These are phyloP conservation scores for Ceratosolen solmsi DNA, from an alignment of 1,140 invertebrate genomes.

Conservation along the genomic window DNA sequence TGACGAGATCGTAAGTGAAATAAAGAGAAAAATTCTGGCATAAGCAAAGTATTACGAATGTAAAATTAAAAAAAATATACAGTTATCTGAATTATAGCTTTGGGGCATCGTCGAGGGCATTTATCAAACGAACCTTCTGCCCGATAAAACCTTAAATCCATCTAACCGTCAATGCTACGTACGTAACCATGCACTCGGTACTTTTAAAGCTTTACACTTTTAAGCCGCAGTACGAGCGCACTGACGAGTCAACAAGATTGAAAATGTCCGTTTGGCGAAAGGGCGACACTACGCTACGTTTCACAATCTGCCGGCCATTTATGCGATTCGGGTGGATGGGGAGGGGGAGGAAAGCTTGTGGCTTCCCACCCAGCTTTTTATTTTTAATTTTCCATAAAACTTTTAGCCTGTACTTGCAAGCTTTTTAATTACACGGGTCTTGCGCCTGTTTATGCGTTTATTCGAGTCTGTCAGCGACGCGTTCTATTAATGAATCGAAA, in stretches of 20 bases:
- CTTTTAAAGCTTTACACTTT: background rate
- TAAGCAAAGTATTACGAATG: too few species aligned
- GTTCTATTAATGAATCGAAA: too few species aligned
- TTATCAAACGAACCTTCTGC: too few species aligned
- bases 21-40: too few species aligned
- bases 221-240: background rate
- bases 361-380: background rate
- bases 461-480: too few species aligned
- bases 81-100: too few species aligned
- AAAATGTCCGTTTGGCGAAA: conserved; percentile 19
- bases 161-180: background rate
- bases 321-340: background rate
- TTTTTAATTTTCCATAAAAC: background rate
- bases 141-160: background rate
- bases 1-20: too few species aligned
- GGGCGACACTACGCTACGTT: background rate
- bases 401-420: background rate
- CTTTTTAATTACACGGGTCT: too few species aligned
- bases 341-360: background rate
- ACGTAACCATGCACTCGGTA: background rate
- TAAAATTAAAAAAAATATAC: too few species aligned
- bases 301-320: background rate
- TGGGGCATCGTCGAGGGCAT: too few species aligned
- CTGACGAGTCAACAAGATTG: conserved; percentile 13
- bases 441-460: too few species aligned